Conservation (phyloP, 2,113 vertebrate genomes). For the Cyanistes caeruleus region DNA sequence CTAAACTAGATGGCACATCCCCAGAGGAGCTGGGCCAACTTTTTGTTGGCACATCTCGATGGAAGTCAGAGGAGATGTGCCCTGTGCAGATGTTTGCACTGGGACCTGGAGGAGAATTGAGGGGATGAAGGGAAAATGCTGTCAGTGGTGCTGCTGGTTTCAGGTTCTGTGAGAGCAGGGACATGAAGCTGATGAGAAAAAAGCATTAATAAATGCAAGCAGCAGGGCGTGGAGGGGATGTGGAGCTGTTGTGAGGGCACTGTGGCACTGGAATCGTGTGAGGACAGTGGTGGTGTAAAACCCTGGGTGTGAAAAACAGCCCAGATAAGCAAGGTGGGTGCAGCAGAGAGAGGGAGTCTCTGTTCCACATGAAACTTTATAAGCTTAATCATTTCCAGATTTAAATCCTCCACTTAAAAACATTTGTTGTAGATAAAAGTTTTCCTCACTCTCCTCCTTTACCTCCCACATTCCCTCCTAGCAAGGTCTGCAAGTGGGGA, state of each 20-base stretch:
- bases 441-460: slow-evolving; percentile 2
- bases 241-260: not conserved
- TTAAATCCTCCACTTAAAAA: not conserved
- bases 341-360: not conserved
- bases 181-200: not conserved
- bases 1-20: not conserved
- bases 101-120: not conserved
- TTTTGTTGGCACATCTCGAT: not conserved
- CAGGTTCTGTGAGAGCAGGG: not conserved
- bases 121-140: not conserved
- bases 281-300: not conserved
- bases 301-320: not conserved
- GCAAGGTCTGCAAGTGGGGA: not conserved
- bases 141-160: not conserved
- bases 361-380: not conserved
- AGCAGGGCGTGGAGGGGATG: not conserved
- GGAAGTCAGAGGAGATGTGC: not conserved
- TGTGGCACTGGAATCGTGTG: not conserved
- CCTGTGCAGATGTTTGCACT: not conserved
- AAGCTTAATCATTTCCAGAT: slow-evolving; percentile 37
- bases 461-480: not conserved
- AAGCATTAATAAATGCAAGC: not conserved
- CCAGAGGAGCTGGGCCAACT: not conserved
- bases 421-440: not conserved
- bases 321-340: not conserved